phyloP scores from a whole-genome alignment of 2,888 invertebrate genomes.

The Heteromyza rotundicornis region DNA sequence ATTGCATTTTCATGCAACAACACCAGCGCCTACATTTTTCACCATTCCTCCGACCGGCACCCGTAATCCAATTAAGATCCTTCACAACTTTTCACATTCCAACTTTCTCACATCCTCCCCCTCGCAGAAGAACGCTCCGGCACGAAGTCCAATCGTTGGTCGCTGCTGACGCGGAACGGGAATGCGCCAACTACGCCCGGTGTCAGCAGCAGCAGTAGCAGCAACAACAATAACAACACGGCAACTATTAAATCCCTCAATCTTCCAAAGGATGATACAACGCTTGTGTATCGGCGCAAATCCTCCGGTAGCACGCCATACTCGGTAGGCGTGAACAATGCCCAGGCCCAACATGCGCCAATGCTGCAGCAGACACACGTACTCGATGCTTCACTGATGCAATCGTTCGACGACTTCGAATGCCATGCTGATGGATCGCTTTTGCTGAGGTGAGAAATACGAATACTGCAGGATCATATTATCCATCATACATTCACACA shows the following conservation, averaged over 20 bases:
- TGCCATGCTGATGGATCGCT: slow-evolving; percentile 68
- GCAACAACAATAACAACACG: slow-evolving; percentile 50
- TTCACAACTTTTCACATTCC: slow-evolving; percentile 6
- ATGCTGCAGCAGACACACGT: slow-evolving; percentile 17
- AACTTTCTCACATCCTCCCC: not conserved
- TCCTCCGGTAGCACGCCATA: slow-evolving; percentile 59
- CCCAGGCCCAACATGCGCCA: slow-evolving; percentile 33
- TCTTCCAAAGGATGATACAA: slow-evolving; percentile 59
- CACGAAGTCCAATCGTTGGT: slow-evolving; percentile 55
- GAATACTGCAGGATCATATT: too few relatives aligned
- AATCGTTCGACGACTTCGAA: slow-evolving; percentile 63
- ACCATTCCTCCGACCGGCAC: not conserved
- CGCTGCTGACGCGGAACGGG: slow-evolving; percentile 46
- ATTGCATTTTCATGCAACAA: not conserved
- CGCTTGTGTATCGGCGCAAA: slow-evolving; percentile 58
- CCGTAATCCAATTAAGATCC: slow-evolving; percentile 21
- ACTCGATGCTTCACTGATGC: slow-evolving; percentile 45
- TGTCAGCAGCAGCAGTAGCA: slow-evolving; percentile 38
- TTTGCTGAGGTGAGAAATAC: slow-evolving; percentile 68
- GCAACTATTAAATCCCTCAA: slow-evolving; percentile 53
- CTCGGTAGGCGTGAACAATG: not conserved
- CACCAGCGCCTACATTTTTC: not conserved
- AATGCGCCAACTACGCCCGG: slow-evolving; percentile 27
- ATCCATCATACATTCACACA: too few relatives aligned
- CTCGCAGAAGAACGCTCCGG: slow-evolving; percentile 43